These are phyloP conservation scores for Rhynchotus rufescens DNA, from an alignment of 2,797 vertebrate genomes.

Conservation along the genomic window DNA sequence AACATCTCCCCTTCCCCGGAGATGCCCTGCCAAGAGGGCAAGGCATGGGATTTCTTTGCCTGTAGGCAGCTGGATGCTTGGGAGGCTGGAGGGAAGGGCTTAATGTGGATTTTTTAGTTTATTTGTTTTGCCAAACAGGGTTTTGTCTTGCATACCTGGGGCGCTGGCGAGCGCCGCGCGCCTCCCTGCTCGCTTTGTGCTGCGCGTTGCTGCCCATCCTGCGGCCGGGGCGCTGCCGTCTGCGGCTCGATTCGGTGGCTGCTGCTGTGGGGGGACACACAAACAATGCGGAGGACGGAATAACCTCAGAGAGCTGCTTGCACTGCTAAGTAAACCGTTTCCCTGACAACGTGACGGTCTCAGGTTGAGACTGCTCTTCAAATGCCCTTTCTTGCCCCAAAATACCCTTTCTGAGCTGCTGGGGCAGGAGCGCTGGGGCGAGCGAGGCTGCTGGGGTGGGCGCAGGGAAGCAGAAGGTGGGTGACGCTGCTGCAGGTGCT, in stretches of 20 bases:
- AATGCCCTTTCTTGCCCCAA: not conserved
- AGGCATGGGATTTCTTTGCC: not conserved
- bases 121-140: not conserved
- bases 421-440: not conserved
- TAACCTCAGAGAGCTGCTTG: not conserved
- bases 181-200: not conserved
- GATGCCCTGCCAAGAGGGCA: not conserved
- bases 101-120: not conserved
- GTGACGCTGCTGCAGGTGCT: not conserved
- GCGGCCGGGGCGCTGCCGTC: not conserved
- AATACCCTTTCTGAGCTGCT: not conserved
- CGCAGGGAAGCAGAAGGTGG: not conserved
- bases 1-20: not conserved
- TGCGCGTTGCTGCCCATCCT: not conserved
- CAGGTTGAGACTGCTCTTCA: not conserved
- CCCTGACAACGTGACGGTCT: slow-evolving; percentile 3
- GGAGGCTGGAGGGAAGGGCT: not conserved
- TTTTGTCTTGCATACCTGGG: not conserved
- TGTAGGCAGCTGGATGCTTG: not conserved
- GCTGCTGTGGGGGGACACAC: not conserved
- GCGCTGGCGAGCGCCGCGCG: not conserved
- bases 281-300: not conserved
- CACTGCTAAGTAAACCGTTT: not conserved
- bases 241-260: not conserved
- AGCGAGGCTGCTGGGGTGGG: not conserved